These are phyloP conservation scores for Gorsachius goisagi DNA, from an alignment of 2,113 vertebrate species.

Conservation along the genomic window DNA sequence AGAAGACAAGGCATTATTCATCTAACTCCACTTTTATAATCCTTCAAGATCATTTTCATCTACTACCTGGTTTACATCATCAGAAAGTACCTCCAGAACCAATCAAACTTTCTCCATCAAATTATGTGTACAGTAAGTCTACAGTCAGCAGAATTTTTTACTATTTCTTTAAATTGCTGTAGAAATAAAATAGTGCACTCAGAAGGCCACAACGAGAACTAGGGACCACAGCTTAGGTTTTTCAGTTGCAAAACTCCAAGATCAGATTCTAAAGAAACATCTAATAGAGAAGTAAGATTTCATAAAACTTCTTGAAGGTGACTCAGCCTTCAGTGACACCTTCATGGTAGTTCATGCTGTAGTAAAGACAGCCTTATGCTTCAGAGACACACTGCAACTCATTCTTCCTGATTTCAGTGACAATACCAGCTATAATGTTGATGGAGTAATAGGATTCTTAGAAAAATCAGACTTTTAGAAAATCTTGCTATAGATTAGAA, in stretches of 20 bases:
- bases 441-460: neutral
- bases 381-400: neutral
- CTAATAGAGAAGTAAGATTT: neutral
- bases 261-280: neutral
- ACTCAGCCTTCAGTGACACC: neutral
- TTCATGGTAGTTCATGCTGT: neutral
- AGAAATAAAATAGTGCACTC: neutral
- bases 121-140: rapidly evolving
- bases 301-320: neutral
- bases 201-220: neutral
- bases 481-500: neutral
- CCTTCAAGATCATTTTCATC: neutral
- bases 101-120: neutral
- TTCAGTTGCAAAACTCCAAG: neutral
- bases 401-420: no score
- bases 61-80: neutral
- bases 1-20: neutral
- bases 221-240: neutral
- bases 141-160: neutral
- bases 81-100: neutral
- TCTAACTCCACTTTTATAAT: neutral
- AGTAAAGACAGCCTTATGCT: neutral
- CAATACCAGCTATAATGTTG: neutral
- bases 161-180: neutral
- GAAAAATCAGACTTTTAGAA: neutral